These are phyloP conservation scores for Hippocampus barbouri DNA, from an alignment of 2,113 vertebrate species.

Conservation along the genomic window DNA sequence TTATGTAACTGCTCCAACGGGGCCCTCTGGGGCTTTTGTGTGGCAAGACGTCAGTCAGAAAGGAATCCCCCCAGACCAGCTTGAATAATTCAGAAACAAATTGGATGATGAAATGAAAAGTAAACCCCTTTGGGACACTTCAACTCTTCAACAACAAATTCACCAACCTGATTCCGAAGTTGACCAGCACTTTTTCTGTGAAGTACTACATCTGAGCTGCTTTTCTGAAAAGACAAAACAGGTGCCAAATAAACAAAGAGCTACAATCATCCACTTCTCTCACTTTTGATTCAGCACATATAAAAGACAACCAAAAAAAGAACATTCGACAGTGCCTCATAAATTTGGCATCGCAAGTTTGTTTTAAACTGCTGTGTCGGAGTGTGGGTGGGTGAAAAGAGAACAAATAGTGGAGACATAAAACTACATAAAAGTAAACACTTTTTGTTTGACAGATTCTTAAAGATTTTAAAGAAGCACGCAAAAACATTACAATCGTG, in stretches of 20 bases:
- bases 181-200: background rate
- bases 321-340: no score
- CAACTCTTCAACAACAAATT: background rate
- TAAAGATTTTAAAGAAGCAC: background rate
- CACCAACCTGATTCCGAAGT: background rate
- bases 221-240: background rate
- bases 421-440: no score
- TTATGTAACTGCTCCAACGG: constrained; percentile 47
- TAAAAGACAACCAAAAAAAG: no score
- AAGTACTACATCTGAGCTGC: background rate
- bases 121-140: background rate
- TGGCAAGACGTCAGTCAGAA: constrained; percentile 17
- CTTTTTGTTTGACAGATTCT: no score
- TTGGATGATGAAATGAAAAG: constrained; percentile 11
- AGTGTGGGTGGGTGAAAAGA: no score
- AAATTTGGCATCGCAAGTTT: no score
- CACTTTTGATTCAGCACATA: no score
- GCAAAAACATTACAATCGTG: no score
- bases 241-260: background rate
- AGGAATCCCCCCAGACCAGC: constrained; percentile 13
- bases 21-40: constrained; percentile 9
- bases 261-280: no score
- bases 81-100: constrained; percentile 35
- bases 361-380: no score
- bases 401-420: no score